These are phyloP conservation scores for Amphiprion percula DNA, from an alignment of 2,113 vertebrate genomes.

Conservation along the genomic window DNA sequence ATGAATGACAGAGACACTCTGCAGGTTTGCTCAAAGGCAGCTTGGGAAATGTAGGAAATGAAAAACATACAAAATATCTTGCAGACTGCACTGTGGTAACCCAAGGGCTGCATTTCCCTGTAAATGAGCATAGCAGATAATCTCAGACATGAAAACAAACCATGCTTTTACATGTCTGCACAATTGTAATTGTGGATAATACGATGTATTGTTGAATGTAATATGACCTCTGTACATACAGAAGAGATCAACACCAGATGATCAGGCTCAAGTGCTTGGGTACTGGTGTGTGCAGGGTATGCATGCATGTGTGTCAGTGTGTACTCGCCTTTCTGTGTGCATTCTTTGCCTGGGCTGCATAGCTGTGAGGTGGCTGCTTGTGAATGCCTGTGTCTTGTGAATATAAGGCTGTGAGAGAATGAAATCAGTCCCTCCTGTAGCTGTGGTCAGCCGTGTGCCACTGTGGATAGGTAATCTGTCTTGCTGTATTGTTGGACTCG, in stretches of 20 bases:
- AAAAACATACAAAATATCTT: not conserved
- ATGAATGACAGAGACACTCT: not conserved
- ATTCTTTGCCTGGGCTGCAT: conserved; percentile 10
- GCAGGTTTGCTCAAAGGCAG: not conserved
- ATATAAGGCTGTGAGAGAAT: conserved; percentile 17
- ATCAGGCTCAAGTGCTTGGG: conserved; percentile 59
- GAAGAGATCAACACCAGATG: conserved; percentile 55
- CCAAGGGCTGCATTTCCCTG: not conserved
- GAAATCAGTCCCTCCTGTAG: conserved; percentile 31
- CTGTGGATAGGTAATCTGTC: conserved; percentile 67
- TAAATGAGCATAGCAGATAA: conserved; percentile 14
- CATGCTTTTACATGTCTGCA: not conserved
- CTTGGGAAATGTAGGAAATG: conserved; percentile 6
- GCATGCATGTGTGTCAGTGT: conserved; percentile 31
- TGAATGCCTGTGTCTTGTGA: conserved; percentile 19
- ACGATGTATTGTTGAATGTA: conserved; percentile 29
- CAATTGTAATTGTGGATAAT: conserved; percentile 27
- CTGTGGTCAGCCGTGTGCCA: conserved; percentile 55
- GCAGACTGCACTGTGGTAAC: not conserved
- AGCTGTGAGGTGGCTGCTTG: conserved; percentile 26
- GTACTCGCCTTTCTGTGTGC: not conserved
- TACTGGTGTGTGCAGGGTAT: conserved; percentile 20
- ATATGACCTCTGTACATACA: conserved; percentile 63
- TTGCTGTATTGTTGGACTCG: conserved; percentile 56
- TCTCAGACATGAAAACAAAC: conserved; percentile 12